Evolutionary conservation across 2,888 invertebrate genomes (phyloP), one percentile per base, ranked within the genome.

Genomic region (Koerneria pararmatus): DNA sequence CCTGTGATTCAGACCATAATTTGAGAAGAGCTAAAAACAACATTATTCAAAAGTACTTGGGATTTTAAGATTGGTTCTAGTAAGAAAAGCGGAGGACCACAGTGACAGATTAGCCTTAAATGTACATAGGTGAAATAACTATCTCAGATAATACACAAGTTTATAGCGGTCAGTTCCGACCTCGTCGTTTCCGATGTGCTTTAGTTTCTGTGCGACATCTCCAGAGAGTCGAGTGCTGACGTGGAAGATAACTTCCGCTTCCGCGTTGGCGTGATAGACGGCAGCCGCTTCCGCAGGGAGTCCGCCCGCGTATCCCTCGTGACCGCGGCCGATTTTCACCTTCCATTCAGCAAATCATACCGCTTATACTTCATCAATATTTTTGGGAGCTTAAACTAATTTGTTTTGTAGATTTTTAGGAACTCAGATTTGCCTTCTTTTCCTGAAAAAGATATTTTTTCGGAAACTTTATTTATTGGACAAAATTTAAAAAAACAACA

Each of bases 181-280:
- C 69, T 82, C 82, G 64, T 92, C 89, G 65, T 82, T 83, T 56
- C 82, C 82, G 29, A 82, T 71, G 65, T 82, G 82, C 59, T 79
- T 77, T 74, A 80, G 73, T 65, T 80, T 85, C 78, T 78, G 78
- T 71, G 73, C 84, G 79, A 73, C 71, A 65, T 79, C 80, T 62
- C 78, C 91, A 8, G 93, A 93, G 91, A 99, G 94, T 77, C 95
- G 88, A 2, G 98, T 98, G 65, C 95, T 92, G 59, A 98, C 97
- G 85, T 98, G 98, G 86, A 94, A 98, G 75, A 99, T 89, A 65
- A 92, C 91, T 87, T 98, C 97, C 2, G 91, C 87, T 71, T 93
- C 93, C 64, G 94, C 92, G 4, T 92, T 92, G 35, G 95, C 93
- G 83, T 90, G 90, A 85, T 98, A 98, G 0, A 95, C 95, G 6